Base-by-base conservation (phyloP, 2,113 vertebrate genomes). In the Oplegnathus fasciatus region DNA sequence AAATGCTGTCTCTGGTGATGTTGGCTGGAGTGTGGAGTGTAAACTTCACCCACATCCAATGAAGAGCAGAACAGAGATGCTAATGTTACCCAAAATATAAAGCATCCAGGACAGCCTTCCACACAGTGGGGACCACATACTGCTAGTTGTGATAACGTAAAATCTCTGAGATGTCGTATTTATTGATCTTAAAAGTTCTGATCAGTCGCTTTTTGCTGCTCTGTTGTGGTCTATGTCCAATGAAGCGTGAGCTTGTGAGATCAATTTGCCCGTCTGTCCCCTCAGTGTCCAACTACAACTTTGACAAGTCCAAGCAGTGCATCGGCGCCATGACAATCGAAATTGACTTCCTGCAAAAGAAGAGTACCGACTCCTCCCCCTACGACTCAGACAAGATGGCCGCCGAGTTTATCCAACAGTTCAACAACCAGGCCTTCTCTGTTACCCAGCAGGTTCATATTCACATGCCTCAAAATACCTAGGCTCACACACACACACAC, bases 371-470 rank as follows among this genome's bases (percentile, higher is more conserved):
- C 94, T 97, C 97, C 60, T 98, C 97, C 71, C 97, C 98, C 1
- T 99, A 99, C 0, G 98, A 99, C 90, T 98, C 98, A 0, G 98
- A 99, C 91, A 98, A 97, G 94, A 99, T 99, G 98, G 98, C 98
- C 0, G 96, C 96, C 0, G 98, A 99, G 64, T 99, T 99, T 84
- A 98, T 99, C 92, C 98, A 99, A 85, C 98, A 98, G 90, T 99
- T 99, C 94, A 99, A 98, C 96, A 99, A 96, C 94, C 98, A 99
- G 87, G 95, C 94, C 10, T 99, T 99, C 92, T 97, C 96, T 0
- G 94, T 98, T 74, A 97, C 97, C 34, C 98, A 99, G 85, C 98
- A 99, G 98, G 98, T 99, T 70, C 11, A 0, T 37, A 8, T n/a
- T 52, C 24, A 26, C 68, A 28, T 8, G 9, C 62, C 32, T 73